Percentiles rank a stretch among this genome's conserved stretches.
Evolutionary conservation across 2,113 vertebrate genomes (phyloP).

Genomic region (Trematomus loennbergii): DNA sequence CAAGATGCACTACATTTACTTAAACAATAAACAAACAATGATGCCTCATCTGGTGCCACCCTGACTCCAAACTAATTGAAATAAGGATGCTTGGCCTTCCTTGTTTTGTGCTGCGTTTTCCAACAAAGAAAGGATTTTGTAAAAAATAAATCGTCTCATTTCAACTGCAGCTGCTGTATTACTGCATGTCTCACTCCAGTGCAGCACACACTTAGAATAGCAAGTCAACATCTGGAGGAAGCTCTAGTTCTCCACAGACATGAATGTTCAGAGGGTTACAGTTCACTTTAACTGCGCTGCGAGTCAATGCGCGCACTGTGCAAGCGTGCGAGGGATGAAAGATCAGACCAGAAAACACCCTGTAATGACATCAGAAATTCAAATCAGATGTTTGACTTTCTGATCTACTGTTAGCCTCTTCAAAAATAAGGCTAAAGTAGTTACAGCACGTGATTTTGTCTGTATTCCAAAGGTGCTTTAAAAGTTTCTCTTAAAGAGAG

Average conservation of each 20-base stretch:
- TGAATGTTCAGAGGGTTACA: background rate
- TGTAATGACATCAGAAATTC: background rate
- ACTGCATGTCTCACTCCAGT: background rate
- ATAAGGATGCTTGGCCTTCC: background rate
- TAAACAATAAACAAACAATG: background rate
- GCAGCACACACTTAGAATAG: background rate
- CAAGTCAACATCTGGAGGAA: conserved; percentile 12
- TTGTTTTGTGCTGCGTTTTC: background rate
- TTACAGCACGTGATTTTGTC: background rate
- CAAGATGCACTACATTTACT: background rate
- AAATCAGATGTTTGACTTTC: background rate
- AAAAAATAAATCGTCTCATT: background rate
- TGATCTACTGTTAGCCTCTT: background rate
- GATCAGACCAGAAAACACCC: conserved; percentile 5
- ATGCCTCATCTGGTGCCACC: background rate
- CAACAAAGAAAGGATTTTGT: background rate
- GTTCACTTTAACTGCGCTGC: background rate
- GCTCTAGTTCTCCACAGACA: background rate
- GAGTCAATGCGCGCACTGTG: background rate
- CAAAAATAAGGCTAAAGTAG: background rate
- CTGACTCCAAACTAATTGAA: background rate
- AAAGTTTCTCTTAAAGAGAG: background rate
- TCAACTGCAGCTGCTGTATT: background rate
- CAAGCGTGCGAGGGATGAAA: background rate
- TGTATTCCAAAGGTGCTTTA: background rate